Evolutionary conservation across 2,113 vertebrate genomes (phyloP).

Genomic region (Eulacestoma nigropectus): DNA sequence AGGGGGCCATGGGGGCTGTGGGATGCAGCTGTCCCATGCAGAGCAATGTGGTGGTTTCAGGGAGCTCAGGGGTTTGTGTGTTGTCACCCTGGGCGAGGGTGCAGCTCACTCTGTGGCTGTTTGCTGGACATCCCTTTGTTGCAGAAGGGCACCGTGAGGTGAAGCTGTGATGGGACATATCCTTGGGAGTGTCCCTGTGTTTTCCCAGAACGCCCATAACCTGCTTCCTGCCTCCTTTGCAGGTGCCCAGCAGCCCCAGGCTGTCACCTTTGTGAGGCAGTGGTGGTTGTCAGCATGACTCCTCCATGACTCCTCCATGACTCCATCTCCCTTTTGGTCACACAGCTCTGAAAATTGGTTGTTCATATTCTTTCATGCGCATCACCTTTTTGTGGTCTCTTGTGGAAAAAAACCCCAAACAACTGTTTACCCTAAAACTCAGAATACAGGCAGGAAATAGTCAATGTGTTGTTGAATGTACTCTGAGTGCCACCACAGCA

Average conservation of each 20-base stretch:
- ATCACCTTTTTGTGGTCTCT: not conserved
- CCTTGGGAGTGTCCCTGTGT: not conserved
- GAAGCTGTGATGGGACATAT: not conserved
- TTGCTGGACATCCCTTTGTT: not conserved
- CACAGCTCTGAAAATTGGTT: not conserved
- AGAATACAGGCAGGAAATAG: not conserved
- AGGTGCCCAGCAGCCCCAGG: not conserved
- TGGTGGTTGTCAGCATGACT: not conserved
- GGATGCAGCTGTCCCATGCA: too few relatives aligned
- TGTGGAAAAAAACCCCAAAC: too few relatives aligned
- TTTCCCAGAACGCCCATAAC: not conserved
- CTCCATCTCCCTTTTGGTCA: not conserved
- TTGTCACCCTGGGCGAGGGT: fast-evolving
- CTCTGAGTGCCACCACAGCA: not conserved
- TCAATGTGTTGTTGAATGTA: not conserved
- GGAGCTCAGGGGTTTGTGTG: fast-evolving
- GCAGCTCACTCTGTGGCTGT: not conserved
- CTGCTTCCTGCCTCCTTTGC: not conserved
- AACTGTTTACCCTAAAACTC: not conserved
- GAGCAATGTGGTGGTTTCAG: not conserved
- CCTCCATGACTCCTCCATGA: not conserved
- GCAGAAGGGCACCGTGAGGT: not conserved
- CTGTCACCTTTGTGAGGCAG: not conserved
- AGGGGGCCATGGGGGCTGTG: not conserved
- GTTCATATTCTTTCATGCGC: fast-evolving